A percentile compares a stretch with the other conserved stretches of the same genome.
phyloP scores from a whole-genome alignment of 2,888 invertebrate genomes.

The Cryptocheilus praepositus region DNA sequence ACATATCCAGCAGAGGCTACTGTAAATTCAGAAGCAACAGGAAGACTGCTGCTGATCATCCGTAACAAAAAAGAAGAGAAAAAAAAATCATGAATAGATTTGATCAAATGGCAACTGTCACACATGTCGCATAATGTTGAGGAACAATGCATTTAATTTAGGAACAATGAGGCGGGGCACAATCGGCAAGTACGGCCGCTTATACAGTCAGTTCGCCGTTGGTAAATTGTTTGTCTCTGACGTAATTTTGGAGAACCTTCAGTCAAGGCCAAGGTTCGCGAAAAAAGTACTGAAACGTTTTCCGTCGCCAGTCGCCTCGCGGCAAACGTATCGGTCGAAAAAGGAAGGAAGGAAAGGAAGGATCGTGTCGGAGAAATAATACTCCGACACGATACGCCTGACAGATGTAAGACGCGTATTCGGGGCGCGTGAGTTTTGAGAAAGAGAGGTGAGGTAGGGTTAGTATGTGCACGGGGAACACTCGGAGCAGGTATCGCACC shows the following conservation, averaged over 20 bases:
- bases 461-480: slow-evolving; percentile 43
- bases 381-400: slow-evolving; percentile 11
- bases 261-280: slow-evolving; percentile 50
- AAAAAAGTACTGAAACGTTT: slow-evolving; percentile 17
- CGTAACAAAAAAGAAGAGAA: no score
- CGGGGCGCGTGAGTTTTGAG: slow-evolving; percentile 38
- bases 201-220: slow-evolving; percentile 15
- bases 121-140: no score
- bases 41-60: no score
- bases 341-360: slow-evolving; percentile 12
- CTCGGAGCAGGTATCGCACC: slow-evolving; percentile 12
- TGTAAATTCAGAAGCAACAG: no score
- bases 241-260: slow-evolving; percentile 53
- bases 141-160: no score
- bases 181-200: no score
- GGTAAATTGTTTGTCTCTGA: slow-evolving; percentile 45
- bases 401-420: slow-evolving; percentile 44
- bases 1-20: no score
- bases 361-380: slow-evolving; percentile 4
- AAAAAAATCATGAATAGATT: no score
- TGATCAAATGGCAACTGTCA: no score
- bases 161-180: no score
- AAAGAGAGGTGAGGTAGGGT: slow-evolving; percentile 50
- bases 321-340: neutral
- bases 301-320: neutral